Conservation (phyloP, 2,113 vertebrate species). For the Ictalurus punctatus region DNA sequence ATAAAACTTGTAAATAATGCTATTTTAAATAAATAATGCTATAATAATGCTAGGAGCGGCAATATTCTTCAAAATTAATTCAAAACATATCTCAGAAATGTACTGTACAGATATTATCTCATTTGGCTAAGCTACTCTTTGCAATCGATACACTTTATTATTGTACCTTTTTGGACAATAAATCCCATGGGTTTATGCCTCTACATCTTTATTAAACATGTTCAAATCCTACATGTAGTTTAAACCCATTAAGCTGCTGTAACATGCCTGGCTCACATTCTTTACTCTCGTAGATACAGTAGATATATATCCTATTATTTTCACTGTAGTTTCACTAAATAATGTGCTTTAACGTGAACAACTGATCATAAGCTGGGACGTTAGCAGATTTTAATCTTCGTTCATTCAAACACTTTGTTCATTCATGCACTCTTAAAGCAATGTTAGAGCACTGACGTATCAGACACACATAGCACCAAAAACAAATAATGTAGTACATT, state of each 20-base stretch:
- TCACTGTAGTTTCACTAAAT: not conserved
- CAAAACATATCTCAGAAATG: too few species aligned
- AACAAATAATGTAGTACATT: not conserved
- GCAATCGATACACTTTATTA: not conserved
- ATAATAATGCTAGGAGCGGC: too few species aligned
- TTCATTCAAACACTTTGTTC: too few species aligned
- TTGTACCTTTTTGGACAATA: not conserved
- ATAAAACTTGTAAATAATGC: too few species aligned
- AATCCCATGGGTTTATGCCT: not conserved
- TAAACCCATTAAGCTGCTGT: not conserved
- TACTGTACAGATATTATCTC: too few species aligned
- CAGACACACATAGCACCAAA: not conserved
- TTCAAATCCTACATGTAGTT: not conserved
- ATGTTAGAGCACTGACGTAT: not conserved
- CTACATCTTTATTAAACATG: not conserved
- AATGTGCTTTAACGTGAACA: not conserved
- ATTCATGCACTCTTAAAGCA: not conserved
- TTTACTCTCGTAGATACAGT: not conserved
- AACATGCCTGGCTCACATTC: not conserved
- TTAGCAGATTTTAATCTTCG: too few species aligned
- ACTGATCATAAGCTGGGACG: not conserved
- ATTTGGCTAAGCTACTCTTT: not conserved
- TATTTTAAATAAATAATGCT: too few species aligned
- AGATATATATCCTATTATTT: not conserved
- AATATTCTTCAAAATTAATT: too few species aligned